Percentiles rank a stretch among this genome's conserved stretches.
Evolutionary conservation across 1,140 invertebrate genomes (phyloP).

Genomic region (Trachymyrmex cornetzi): DNA sequence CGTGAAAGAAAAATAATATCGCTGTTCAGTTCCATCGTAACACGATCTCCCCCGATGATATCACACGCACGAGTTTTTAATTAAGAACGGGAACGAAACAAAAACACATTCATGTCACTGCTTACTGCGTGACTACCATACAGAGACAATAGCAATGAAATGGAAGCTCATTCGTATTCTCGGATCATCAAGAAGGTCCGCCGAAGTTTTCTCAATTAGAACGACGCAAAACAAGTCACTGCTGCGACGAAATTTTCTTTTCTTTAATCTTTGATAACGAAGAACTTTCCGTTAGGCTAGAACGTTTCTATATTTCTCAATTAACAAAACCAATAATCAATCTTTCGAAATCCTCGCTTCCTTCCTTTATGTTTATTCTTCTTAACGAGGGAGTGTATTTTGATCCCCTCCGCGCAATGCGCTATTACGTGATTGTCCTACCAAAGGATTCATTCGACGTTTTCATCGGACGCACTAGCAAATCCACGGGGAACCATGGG

Average conservation of each 20-base stretch:
- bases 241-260: background rate
- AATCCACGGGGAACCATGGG: too few species aligned
- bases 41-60: background rate
- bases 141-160: background rate
- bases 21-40: background rate
- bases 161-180: background rate
- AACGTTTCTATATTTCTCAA: background rate
- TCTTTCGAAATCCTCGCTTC: background rate
- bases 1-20: background rate
- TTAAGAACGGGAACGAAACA: background rate
- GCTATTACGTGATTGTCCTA: conserved; percentile 20
- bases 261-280: background rate
- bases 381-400: background rate
- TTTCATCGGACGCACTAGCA: background rate
- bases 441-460: background rate
- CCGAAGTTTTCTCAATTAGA: background rate
- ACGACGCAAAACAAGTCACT: background rate
- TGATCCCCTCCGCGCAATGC: background rate
- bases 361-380: background rate
- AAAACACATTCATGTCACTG: background rate
- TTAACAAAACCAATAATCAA: background rate
- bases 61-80: conserved; percentile 17
- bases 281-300: background rate
- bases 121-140: background rate
- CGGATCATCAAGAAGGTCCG: background rate